Percentiles rank a stretch among this genome's conserved stretches.
These are phyloP conservation scores for Drosophila suzukii DNA, from an alignment of 1,140 invertebrate genomes.

Conservation along the genomic window DNA sequence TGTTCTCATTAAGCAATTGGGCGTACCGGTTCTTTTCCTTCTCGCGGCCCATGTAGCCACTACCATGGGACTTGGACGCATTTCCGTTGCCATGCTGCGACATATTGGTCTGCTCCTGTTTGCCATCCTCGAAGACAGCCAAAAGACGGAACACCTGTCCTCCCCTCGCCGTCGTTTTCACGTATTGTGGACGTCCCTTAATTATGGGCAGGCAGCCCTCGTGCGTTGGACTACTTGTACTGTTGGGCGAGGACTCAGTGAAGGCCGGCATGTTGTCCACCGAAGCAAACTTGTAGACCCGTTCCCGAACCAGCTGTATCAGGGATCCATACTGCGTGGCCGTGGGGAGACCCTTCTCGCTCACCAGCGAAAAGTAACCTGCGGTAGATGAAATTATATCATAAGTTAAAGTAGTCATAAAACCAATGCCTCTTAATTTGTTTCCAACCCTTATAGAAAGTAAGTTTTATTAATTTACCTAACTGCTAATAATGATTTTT, in stretches of 20 bases:
- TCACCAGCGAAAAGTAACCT: slow-evolving; percentile 83
- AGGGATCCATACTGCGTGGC: slow-evolving; percentile 78
- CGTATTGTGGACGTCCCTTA: slow-evolving; percentile 75
- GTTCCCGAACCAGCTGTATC: slow-evolving; percentile 79
- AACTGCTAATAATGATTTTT: too few relatives aligned
- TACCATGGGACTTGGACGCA: slow-evolving; percentile 31
- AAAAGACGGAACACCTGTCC: slow-evolving; percentile 81
- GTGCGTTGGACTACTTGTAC: slow-evolving; percentile 61
- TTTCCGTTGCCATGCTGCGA: slow-evolving; percentile 35
- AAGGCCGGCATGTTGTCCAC: slow-evolving; percentile 83
- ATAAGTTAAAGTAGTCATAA: not conserved
- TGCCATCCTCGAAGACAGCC: slow-evolving; percentile 83
- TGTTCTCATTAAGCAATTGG: slow-evolving; percentile 79
- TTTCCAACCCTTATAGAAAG: not conserved
- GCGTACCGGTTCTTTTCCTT: slow-evolving; percentile 84
- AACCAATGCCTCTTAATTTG: not conserved
- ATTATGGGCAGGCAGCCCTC: slow-evolving; percentile 72
- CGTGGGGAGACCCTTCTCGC: slow-evolving; percentile 77
- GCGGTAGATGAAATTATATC: slow-evolving; percentile 4
- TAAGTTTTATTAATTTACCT: too few relatives aligned
- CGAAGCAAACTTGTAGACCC: slow-evolving; percentile 83
- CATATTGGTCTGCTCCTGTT: slow-evolving; percentile 62
- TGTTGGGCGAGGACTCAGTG: slow-evolving; percentile 69
- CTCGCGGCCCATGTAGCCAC: slow-evolving; percentile 62
- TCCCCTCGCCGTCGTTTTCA: slow-evolving; percentile 79